Evolutionary conservation across 2,113 vertebrate species (phyloP).

Genomic region (Antigone vipio): DNA sequence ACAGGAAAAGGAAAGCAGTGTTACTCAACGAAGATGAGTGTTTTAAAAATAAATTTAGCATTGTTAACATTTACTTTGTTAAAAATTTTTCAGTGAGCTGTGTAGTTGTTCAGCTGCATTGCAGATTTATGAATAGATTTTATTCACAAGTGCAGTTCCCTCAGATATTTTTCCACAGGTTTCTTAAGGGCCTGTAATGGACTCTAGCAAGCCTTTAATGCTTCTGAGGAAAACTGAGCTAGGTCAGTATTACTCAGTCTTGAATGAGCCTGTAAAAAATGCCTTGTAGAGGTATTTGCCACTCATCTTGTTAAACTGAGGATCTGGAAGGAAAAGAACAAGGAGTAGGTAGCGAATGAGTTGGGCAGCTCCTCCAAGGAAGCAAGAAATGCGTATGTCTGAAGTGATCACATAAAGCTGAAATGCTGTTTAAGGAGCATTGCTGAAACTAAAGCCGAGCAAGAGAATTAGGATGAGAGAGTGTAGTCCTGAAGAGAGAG

Average conservation of each 20-base stretch:
- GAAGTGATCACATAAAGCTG: background rate
- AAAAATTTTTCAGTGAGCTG: background rate
- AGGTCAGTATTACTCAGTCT: background rate
- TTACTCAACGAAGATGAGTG: background rate
- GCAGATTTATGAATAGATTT: slow-evolving; percentile 18
- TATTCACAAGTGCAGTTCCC: slow-evolving; percentile 43
- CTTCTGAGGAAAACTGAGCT: background rate
- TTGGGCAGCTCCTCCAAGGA: background rate
- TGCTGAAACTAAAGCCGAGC: background rate
- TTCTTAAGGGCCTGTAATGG: slow-evolving; percentile 4
- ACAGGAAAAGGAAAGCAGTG: background rate
- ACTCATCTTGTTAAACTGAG: background rate
- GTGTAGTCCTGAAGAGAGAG: background rate
- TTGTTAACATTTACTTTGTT: background rate
- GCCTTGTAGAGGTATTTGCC: background rate
- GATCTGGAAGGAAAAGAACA: background rate
- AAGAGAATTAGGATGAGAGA: background rate
- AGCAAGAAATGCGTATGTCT: background rate
- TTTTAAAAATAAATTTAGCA: slow-evolving; percentile 38
- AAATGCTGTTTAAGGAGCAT: background rate
- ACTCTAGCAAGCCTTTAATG: background rate
- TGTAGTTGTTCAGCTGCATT: background rate
- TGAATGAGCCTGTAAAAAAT: background rate
- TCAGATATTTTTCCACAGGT: slow-evolving; percentile 37
- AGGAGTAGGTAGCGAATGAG: background rate